These are phyloP conservation scores for Muscina levida DNA, from an alignment of 2,888 invertebrate species.

Conservation along the genomic window DNA sequence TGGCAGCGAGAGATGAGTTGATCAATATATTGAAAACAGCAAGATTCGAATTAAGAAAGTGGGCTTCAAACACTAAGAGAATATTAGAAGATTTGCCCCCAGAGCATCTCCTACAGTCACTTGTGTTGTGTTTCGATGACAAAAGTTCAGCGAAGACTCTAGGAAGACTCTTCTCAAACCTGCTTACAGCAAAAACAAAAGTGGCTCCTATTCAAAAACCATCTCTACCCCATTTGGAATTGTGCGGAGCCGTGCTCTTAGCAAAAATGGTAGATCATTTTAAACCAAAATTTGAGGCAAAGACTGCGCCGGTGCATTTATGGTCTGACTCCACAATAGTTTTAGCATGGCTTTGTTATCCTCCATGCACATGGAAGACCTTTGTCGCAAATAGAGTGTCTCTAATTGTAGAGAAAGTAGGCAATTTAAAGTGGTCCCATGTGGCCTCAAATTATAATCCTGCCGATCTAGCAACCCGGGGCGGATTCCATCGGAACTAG, in stretches of 20 bases:
- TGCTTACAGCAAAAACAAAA: background rate
- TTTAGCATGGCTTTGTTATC: background rate
- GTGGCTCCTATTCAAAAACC: slow-evolving; percentile 26
- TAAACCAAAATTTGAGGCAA: background rate
- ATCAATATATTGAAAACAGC: no score
- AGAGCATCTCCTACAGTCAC: no score
- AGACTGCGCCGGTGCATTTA: background rate
- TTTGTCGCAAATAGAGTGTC: slow-evolving; percentile 6
- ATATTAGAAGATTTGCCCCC: no score
- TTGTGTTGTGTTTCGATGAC: no score
- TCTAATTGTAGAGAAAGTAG: background rate
- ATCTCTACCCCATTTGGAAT: slow-evolving; percentile 7
- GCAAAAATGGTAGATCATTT: background rate
- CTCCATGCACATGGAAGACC: slow-evolving; percentile 2
- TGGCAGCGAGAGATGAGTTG: no score
- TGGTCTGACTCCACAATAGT: slow-evolving; percentile 15
- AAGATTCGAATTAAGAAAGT: no score
- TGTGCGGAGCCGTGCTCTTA: slow-evolving; percentile 10
- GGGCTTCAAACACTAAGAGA: no score
- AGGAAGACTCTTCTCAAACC: no score
- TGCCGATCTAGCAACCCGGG: no score
- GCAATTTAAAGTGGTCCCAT: background rate
- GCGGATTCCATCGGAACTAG: background rate
- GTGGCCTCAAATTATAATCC: background rate
- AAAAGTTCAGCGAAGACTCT: no score